Evolutionary conservation across 2,888 invertebrate genomes (phyloP), one percentile per base, ranked within the genome.

Genomic region (Eubasilissa splendida): DNA sequence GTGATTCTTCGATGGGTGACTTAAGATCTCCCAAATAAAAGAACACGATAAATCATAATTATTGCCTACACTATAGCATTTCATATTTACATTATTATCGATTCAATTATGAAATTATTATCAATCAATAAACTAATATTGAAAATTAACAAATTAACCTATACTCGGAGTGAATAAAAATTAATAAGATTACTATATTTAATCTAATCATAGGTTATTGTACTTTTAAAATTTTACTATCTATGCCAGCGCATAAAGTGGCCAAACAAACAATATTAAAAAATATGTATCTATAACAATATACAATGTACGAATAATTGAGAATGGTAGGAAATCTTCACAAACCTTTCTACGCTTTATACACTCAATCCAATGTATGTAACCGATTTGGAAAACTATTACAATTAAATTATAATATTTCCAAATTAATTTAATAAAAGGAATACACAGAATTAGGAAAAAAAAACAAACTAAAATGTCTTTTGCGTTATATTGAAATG

Each of bases 171-270:
- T 42, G 42, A 42, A 52, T 70, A 53, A 53, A 68, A 70, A 70
- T 60, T 60, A 7, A 60, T 22, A 70, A 70, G 52, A 22, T 53
- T 53, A 70, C 53, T 54, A 68, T 68, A 53, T 53, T 70, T 70
- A 70, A 68, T 52, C 54, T 70, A 70, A 70, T 53, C 50, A 70
- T 70, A 52, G 31, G 33, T 68, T 70, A 56, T 73, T 73, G 71
- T 73, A 73, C 71, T 73, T 73, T 54, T 50, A 73, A 70, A 73
- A 58, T 56, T 73, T 54, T 56, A 73, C 58, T 73, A 73, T 56
- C 71, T 73, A 73, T 31, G 56, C 33, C 71, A 31, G 71, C 71
- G 31, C 42, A 10, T 42, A 58, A 73, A 73, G 42, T 56, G 11
- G 71, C 56, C 12, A 42, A 73, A 56, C 31, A 56, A 73, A 33